Base-by-base conservation (phyloP, 2,888 invertebrate genomes). In the Cantharis nigra region DNA sequence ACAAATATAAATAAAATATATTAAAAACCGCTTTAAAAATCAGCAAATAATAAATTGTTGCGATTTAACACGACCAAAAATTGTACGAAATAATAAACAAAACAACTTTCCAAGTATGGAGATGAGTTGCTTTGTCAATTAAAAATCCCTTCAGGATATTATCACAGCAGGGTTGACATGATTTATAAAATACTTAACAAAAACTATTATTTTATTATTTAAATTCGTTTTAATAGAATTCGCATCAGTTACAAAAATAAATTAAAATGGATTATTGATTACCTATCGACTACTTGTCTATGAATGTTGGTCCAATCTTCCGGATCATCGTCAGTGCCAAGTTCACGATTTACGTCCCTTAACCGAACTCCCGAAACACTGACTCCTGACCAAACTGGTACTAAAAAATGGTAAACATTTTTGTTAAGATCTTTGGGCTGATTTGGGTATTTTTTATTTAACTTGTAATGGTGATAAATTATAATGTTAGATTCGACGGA, bases 261-360 rank as follows among this genome's bases (percentile, higher is more conserved):
- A 33, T 72, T 69, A 74, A 62, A 28, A 16, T n/a, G 10, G 7
- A 49, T 49, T 49, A 49, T 49, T 49, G 26, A n/a, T 74, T 76
- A 83, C 83, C 82, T 82, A 75, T 83, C 79, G 30, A 83, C 93
- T n/a, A 97, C 96, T 86, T 94, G 92, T 80, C 91, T 92, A 89
- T 97, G 96, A 13, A 95, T 88, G 28, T 93, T 91, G 79, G 91
- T 89, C 94, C 95, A 97, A 80, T 94, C 91, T 86, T 97, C 96
- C 0, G 91, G 90, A 84, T 92, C 92, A 33, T 89, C 88, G n/a
- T 85, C 84, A 18, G 89, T 88, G 9, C 92, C 92, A 67, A 91
- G 86, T 75, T 88, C 86, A 4, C 91, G 90, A 84, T 91, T 90
- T 63, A 92, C 86, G 75, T 91, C 91, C 64, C 88, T 86, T 28